Base-by-base conservation (phyloP, 2,113 vertebrate species). In the Nycticryphes semicollaris region DNA sequence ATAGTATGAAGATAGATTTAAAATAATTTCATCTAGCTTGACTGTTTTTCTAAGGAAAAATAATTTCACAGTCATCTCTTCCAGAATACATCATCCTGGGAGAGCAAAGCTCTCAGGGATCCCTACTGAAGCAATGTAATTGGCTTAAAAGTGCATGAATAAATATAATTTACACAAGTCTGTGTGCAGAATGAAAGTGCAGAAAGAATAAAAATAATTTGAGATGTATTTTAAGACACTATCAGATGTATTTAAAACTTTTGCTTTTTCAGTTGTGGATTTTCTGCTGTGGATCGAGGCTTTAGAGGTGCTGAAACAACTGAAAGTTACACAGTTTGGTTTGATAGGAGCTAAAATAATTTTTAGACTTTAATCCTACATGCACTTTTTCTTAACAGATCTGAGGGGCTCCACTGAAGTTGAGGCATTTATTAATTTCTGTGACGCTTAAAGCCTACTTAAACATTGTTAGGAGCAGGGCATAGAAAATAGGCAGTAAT, bases 51-150 rank as follows among this genome's bases (percentile, higher is more conserved):
- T 64, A 39, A 82, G 53, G 21, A 68, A 72, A 72, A 53, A 17
- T 28, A 0, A 27, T 66, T 94, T 94, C 12, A 6, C 8, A 27
- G 0, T 64, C 6, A 45, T 1, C 0, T 86, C 9, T 78, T 66
- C 25, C 62, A 67, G 28, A 63, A 69, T 77, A 21, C 9, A 18
- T 60, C 10, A 39, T 20, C 28, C 21, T 92, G 72, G 69, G 31
- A 77, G 12, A 53, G 28, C 3, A 69, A 3, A 43, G 50, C 20
- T 78, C 7, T 35, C 54, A 74, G 60, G 11, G 9, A 48, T 31
- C 11, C 9, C 10, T 80, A 2, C 7, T 57, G 57, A 77, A 69
- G 16, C 24, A n/a, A 24, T 67, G n/a, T 33, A 50, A 37, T 47
- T 72, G 15, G 15, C 11, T 45, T 72, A 2, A 11, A 56, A 59